Conservation (phyloP, 2,888 invertebrate genomes). For the Polyommatus iphigenia region DNA sequence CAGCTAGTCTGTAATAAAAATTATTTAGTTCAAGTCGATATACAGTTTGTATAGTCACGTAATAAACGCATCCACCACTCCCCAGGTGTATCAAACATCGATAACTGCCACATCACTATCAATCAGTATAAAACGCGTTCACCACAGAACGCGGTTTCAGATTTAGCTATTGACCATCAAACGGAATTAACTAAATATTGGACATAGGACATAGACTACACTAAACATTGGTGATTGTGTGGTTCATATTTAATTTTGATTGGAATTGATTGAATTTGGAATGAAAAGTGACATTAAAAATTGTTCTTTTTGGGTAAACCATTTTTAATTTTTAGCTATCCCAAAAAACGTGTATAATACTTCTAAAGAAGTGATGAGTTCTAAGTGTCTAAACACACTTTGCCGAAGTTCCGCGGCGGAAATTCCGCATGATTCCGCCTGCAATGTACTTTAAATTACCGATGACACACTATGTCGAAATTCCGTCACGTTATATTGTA, state of each 20-base stretch:
- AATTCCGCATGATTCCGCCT: too few relatives aligned
- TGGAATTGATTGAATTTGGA: neutral
- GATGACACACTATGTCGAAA: too few relatives aligned
- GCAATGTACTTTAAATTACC: too few relatives aligned
- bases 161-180: conserved; percentile 6
- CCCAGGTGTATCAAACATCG: neutral
- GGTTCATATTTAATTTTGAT: neutral
- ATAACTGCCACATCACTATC: neutral
- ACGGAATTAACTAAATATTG: conserved; percentile 8
- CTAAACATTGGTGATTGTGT: neutral
- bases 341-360: too few relatives aligned
- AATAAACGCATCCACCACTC: neutral
- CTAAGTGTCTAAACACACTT: too few relatives aligned
- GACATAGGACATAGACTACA: neutral
- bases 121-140: neutral
- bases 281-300: neutral
- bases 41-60: too few relatives aligned
- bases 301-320: neutral
- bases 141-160: neutral
- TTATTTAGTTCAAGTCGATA: too few relatives aligned
- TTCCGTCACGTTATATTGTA: too few relatives aligned
- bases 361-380: too few relatives aligned
- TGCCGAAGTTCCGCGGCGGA: too few relatives aligned
- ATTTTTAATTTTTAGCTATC: too few relatives aligned
- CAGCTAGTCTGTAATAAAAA: too few relatives aligned